Conservation (phyloP, 2,113 vertebrate genomes). For the Varanus salvator region DNA sequence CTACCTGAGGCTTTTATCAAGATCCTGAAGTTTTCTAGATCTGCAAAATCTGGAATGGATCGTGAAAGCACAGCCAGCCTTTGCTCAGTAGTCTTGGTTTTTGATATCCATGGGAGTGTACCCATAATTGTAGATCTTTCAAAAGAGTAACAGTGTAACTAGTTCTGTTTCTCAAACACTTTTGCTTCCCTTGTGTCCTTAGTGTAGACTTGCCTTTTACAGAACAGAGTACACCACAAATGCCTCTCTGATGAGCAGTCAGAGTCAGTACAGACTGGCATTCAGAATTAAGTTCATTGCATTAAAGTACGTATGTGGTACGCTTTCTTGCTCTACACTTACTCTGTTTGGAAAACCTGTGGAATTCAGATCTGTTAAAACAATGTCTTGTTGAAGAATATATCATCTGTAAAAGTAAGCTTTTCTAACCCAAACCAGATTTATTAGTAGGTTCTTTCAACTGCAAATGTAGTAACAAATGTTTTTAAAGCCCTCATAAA, state of each 20-base stretch:
- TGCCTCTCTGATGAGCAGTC: not conserved
- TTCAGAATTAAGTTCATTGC: not conserved
- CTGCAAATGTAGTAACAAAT: conserved; percentile 3
- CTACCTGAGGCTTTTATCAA: fast-evolving
- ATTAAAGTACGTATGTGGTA: conserved; percentile 2
- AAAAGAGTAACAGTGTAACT: conserved; percentile 49
- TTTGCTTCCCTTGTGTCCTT: conserved; percentile 38
- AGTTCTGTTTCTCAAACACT: conserved; percentile 36
- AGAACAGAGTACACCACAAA: not conserved
- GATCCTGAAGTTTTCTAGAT: conserved; percentile 4
- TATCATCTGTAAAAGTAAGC: not conserved
- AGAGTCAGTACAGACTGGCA: not conserved
- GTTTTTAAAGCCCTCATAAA: conserved; percentile 13
- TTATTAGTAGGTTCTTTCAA: not conserved
- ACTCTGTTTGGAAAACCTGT: not conserved
- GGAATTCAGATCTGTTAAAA: conserved; percentile 41
- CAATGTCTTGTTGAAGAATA: not conserved
- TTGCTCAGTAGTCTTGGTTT: conserved; percentile 35
- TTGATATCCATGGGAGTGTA: conserved; percentile 29
- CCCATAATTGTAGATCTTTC: conserved; percentile 37
- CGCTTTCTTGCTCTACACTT: not conserved
- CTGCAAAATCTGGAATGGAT: conserved; percentile 33
- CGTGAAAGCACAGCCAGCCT: not conserved
- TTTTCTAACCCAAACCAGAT: conserved; percentile 32
- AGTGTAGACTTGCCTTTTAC: conserved; percentile 42